A percentile compares a stretch with the other conserved stretches of the same genome.
Evolutionary conservation across 2,888 invertebrate species (phyloP).

Genomic region (Yponomeuta cagnagella): DNA sequence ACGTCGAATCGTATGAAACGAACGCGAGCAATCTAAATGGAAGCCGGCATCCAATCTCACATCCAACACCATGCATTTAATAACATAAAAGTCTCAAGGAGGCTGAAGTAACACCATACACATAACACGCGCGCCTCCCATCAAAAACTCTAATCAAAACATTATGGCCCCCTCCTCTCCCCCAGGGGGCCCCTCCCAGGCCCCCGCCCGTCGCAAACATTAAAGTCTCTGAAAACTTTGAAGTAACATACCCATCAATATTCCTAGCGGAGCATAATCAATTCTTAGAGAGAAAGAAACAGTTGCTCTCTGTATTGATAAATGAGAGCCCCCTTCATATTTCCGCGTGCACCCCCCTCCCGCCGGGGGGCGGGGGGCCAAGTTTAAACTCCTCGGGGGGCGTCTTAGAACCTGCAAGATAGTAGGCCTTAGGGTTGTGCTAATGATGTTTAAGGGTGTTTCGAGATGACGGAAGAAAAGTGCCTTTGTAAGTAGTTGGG

Average conservation of each 20-base stretch:
- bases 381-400: slow-evolving; percentile 24
- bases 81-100: not conserved
- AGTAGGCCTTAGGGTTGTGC: slow-evolving; percentile 68
- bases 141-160: slow-evolving; percentile 68
- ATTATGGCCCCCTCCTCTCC: slow-evolving; percentile 30
- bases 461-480: slow-evolving; percentile 31
- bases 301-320: slow-evolving; percentile 71
- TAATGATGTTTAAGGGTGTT: slow-evolving; percentile 69
- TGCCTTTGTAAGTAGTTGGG: slow-evolving; percentile 26
- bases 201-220: slow-evolving; percentile 27
- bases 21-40: not conserved
- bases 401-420: slow-evolving; percentile 74
- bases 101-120: not conserved
- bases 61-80: not conserved
- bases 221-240: slow-evolving; percentile 46
- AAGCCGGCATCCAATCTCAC: slow-evolving; percentile 3
- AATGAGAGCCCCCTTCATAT: slow-evolving; percentile 74
- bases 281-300: slow-evolving; percentile 73
- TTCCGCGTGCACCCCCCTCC: slow-evolving; percentile 52
- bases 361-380: slow-evolving; percentile 30
- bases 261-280: slow-evolving; percentile 74
- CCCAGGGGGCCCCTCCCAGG: slow-evolving; percentile 24
- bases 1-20: not conserved
- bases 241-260: slow-evolving; percentile 60
- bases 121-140: slow-evolving; percentile 27